A percentile compares a stretch with the other conserved stretches of the same genome.
Conservation (phyloP, 2,888 invertebrate species). For the Anthrax anthrax region DNA sequence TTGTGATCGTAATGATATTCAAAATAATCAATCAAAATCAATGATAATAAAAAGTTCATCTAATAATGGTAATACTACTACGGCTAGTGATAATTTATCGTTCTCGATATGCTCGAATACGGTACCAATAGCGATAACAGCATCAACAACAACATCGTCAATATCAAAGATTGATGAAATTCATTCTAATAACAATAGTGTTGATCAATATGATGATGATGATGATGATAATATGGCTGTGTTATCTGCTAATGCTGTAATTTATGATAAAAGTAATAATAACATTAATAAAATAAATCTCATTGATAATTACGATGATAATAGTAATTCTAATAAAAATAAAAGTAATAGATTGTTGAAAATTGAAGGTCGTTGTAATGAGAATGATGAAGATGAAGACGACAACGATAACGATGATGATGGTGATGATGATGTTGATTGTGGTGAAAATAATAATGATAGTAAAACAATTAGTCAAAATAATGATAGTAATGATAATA, state of each 20-base stretch:
- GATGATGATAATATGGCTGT: not conserved
- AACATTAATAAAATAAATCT: not conserved
- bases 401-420: not conserved
- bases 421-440: conserved; percentile 1
- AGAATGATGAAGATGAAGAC: not conserved
- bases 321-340: not conserved
- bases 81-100: no score
- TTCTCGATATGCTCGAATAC: not conserved
- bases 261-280: not conserved
- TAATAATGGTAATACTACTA: not conserved
- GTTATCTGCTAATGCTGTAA: not conserved
- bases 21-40: not conserved
- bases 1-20: no score
- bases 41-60: not conserved
- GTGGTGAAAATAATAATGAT: conserved; percentile 4
- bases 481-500: conserved; percentile 18
- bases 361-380: no score
- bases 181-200: not conserved
- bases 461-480: conserved; percentile 19
- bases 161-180: not conserved
- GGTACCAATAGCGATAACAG: not conserved
- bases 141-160: no score
- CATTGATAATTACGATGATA: not conserved
- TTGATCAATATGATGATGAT: not conserved
- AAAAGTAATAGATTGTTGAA: not conserved